phyloP scores from a whole-genome alignment of 1,140 invertebrate genomes.

The Hyles vespertilio region DNA sequence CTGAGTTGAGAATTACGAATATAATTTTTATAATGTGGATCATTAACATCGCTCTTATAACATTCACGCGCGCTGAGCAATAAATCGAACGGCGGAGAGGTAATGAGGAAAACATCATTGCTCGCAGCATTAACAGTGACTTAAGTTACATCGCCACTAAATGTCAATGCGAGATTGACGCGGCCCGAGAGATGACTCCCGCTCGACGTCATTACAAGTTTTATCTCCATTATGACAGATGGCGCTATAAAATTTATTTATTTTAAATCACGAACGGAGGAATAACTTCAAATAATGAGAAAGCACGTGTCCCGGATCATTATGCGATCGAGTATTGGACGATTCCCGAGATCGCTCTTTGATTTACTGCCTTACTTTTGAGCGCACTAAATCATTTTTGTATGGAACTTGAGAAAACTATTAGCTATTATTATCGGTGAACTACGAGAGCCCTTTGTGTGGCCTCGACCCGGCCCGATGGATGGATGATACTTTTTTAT shows the following conservation, averaged over 20 bases:
- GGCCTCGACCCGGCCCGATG: constrained; percentile 18
- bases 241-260: constrained; percentile 68
- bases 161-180: constrained; percentile 52
- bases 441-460: constrained; percentile 51
- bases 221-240: constrained; percentile 66
- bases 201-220: constrained; percentile 49
- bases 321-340: constrained; percentile 36
- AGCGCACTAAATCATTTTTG: constrained; percentile 67
- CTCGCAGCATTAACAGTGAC: constrained; percentile 51
- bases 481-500: constrained; percentile 40
- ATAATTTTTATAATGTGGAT: too few species aligned
- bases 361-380: constrained; percentile 68
- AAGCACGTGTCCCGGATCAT: constrained; percentile 55
- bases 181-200: constrained; percentile 39
- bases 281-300: constrained; percentile 60
- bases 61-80: constrained; percentile 9
- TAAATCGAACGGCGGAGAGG: constrained; percentile 37
- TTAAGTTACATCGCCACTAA: constrained; percentile 54
- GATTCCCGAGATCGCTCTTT: constrained; percentile 46
- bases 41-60: too few species aligned
- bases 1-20: too few species aligned
- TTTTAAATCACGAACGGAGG: constrained; percentile 52
- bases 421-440: constrained; percentile 69
- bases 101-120: constrained; percentile 54
- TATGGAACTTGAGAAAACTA: constrained; percentile 68